Conservation (phyloP, 1,140 invertebrate genomes). For the Pseudomyrmex cubaensis region DNA sequence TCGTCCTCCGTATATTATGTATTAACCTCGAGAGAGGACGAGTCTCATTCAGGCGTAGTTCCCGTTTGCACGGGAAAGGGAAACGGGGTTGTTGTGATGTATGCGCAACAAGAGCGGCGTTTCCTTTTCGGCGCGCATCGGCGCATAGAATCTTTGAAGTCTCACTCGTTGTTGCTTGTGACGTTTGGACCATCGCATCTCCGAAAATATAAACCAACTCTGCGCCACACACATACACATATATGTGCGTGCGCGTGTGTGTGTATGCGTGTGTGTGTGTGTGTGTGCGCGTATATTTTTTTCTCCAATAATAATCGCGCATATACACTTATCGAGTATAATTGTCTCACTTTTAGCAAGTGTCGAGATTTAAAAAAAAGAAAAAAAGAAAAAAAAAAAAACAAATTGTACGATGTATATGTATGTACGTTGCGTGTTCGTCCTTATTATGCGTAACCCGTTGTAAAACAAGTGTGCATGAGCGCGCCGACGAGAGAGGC, state of each 20-base stretch:
- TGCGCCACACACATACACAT: slow-evolving; percentile 22
- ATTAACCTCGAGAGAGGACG: background rate
- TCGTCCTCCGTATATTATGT: too few relatives aligned
- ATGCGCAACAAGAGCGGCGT: background rate
- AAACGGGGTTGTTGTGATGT: background rate
- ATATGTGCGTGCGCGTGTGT: too few relatives aligned
- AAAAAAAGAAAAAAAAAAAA: too few relatives aligned
- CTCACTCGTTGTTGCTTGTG: slow-evolving; percentile 50
- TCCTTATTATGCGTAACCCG: slow-evolving; percentile 42
- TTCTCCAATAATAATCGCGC: slow-evolving; percentile 37
- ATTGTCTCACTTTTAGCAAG: slow-evolving; percentile 51
- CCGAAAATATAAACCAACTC: slow-evolving; percentile 48
- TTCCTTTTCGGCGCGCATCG: background rate
- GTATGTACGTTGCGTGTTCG: slow-evolving; percentile 52
- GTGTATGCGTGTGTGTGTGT: too few relatives aligned
- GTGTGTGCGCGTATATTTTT: slow-evolving; percentile 26
- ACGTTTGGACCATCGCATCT: slow-evolving; percentile 23
- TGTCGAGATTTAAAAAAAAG: slow-evolving; percentile 33
- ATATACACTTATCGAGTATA: slow-evolving; percentile 39
- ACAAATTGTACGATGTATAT: slow-evolving; percentile 53
- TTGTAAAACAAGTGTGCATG: slow-evolving; percentile 26
- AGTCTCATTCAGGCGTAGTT: slow-evolving; percentile 24
- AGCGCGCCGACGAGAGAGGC: slow-evolving; percentile 48
- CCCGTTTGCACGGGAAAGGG: background rate
- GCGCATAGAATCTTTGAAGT: slow-evolving; percentile 19